Conservation (phyloP, 2,113 vertebrate genomes). For the Todiramphus chloris region DNA sequence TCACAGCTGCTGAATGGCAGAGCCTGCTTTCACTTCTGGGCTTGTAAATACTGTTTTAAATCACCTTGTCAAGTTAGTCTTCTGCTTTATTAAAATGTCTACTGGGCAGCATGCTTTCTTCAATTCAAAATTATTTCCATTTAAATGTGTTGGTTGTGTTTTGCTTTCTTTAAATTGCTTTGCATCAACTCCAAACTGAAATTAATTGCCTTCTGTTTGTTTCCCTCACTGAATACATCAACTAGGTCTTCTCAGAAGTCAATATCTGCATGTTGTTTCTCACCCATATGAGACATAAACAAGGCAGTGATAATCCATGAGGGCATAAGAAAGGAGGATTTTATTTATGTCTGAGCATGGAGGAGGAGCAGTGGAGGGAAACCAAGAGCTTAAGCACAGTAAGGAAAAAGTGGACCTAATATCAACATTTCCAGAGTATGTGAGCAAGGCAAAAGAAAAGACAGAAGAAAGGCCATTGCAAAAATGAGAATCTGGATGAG, state of each 20-base stretch:
- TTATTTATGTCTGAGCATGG: neutral
- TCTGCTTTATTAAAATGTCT: neutral
- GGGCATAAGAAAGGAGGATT: neutral
- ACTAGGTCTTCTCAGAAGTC: neutral
- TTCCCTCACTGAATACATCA: neutral
- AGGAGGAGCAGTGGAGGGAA: neutral
- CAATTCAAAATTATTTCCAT: neutral
- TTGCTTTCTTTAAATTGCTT: neutral
- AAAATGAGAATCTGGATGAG: neutral
- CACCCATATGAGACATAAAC: neutral
- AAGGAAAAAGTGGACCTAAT: neutral
- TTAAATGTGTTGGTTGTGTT: neutral
- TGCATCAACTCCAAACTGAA: neutral
- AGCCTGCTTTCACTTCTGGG: neutral
- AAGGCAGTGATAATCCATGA: neutral
- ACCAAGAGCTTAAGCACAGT: neutral
- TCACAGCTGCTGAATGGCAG: neutral
- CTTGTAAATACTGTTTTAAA: conserved; percentile 2
- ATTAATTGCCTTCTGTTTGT: neutral
- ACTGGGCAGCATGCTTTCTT: neutral
- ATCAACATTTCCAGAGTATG: neutral
- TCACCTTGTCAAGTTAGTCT: neutral
- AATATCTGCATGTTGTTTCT: neutral
- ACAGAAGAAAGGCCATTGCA: accelerated
- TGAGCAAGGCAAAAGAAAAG: neutral